Conservation (phyloP, 1,140 invertebrate genomes). For the Drosophila orena region DNA sequence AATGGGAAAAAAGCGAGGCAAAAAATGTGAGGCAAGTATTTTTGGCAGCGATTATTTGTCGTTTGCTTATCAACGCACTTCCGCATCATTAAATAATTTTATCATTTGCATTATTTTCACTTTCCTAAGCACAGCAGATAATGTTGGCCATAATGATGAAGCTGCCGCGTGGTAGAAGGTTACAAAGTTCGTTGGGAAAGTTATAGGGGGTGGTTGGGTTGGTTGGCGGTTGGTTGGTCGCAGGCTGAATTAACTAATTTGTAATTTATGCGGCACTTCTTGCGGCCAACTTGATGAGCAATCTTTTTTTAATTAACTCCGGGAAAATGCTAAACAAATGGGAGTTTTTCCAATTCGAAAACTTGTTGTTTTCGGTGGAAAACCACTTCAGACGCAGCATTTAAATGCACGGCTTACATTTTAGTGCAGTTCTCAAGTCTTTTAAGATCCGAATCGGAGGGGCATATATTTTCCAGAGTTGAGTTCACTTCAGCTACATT, state of each 20-base stretch:
- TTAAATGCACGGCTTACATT: conserved; percentile 17
- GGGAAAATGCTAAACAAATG: conserved; percentile 19
- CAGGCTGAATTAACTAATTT: conserved; percentile 71
- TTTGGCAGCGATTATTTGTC: conserved; percentile 66
- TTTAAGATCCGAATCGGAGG: conserved; percentile 35
- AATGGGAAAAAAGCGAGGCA: conserved; percentile 1
- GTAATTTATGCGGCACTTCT: conserved; percentile 72
- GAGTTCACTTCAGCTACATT: conserved; percentile 61
- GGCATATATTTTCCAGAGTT: conserved; percentile 28
- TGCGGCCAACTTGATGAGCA: conserved; percentile 50
- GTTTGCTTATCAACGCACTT: conserved; percentile 79
- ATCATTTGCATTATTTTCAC: conserved; percentile 83
- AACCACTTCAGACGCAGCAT: conserved; percentile 3
- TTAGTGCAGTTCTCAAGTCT: conserved; percentile 39
- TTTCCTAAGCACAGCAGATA: conserved; percentile 70
- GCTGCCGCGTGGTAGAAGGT: conserved; percentile 21
- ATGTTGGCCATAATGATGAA: conserved; percentile 36
- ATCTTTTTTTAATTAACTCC: conserved; percentile 75
- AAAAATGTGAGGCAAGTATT: conserved; percentile 16
- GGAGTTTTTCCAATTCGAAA: conserved; percentile 25
- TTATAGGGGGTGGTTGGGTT: conserved; percentile 1
- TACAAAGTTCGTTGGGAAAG: conserved; percentile 24
- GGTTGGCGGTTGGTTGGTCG: conserved; percentile 34
- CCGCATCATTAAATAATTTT: conserved; percentile 82
- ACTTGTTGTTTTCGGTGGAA: conserved; percentile 4